phyloP scores from a whole-genome alignment of 2,113 vertebrate species.

The Peucedramus taeniatus region DNA sequence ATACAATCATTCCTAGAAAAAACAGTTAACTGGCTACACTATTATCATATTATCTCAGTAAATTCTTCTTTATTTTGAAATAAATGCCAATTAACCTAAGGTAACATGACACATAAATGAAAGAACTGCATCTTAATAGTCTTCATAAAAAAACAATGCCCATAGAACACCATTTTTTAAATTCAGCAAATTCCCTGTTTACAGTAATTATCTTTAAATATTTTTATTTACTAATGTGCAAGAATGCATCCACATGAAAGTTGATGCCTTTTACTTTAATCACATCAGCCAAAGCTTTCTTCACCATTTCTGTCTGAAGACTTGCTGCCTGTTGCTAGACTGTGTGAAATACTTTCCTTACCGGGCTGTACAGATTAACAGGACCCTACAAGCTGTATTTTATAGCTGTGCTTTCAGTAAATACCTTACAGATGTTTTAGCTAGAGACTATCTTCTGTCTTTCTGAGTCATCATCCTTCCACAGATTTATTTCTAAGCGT shows the following conservation, averaged over 20 bases:
- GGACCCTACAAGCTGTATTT: not conserved
- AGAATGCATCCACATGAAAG: not conserved
- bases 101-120: not conserved
- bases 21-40: not conserved
- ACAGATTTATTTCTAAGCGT: not conserved
- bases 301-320: not conserved
- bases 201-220: not conserved
- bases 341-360: not conserved
- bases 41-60: not conserved
- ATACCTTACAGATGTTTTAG: not conserved
- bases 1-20: not conserved
- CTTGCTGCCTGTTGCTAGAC: not conserved
- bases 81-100: constrained; percentile 12
- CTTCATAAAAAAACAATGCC: not conserved
- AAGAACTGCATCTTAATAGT: not conserved
- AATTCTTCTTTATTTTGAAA: constrained; percentile 9
- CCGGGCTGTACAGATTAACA: not conserved
- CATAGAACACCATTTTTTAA: not conserved
- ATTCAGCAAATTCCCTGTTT: not conserved
- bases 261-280: not conserved
- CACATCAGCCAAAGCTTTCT: not conserved
- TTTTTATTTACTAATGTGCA: not conserved
- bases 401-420: not conserved
- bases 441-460: not conserved
- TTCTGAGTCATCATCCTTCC: not conserved